A percentile compares a stretch with the other conserved stretches of the same genome.
Conservation (phyloP, 2,888 invertebrate species). For the Scotopteryx bipunctaria region DNA sequence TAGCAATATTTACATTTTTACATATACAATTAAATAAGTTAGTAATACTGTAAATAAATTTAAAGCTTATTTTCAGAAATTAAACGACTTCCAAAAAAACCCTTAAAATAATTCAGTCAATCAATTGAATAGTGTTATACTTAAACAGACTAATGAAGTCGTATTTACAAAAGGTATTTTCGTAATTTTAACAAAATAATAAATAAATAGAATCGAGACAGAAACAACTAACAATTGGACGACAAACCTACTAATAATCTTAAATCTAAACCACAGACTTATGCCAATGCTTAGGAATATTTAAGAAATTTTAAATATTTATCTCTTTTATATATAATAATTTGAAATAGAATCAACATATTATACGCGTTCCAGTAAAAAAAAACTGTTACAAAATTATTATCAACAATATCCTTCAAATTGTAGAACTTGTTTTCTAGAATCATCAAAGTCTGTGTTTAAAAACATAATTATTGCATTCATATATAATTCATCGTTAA, state of each 20-base stretch:
- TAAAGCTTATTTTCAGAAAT: conserved; percentile 70
- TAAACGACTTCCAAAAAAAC: conserved; percentile 37
- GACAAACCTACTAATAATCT: not conserved
- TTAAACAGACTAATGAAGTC: conserved; percentile 18
- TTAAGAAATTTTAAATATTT: too few species aligned
- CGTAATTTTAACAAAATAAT: conserved; percentile 12
- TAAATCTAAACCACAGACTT: conserved; percentile 1
- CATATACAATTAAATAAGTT: conserved; percentile 75
- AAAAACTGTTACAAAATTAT: too few species aligned
- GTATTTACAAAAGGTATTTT: conserved; percentile 20
- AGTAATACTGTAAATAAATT: conserved; percentile 82
- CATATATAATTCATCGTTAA: too few species aligned
- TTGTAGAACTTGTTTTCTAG: too few species aligned
- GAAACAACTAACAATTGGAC: conserved; percentile 4
- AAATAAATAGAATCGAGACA: conserved; percentile 4
- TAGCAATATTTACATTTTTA: conserved; percentile 76
- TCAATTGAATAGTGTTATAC: conserved; percentile 38
- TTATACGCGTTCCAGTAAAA: too few species aligned
- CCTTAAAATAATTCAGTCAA: conserved; percentile 67
- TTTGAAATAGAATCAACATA: too few species aligned
- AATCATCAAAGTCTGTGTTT: too few species aligned
- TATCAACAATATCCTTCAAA: too few species aligned
- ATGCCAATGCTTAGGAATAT: too few species aligned
- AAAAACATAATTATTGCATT: too few species aligned
- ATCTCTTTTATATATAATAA: too few species aligned